Percentiles rank a stretch among this genome's conserved stretches.
Conservation (phyloP, 2,888 invertebrate species). For the Amitus sp. region DNA sequence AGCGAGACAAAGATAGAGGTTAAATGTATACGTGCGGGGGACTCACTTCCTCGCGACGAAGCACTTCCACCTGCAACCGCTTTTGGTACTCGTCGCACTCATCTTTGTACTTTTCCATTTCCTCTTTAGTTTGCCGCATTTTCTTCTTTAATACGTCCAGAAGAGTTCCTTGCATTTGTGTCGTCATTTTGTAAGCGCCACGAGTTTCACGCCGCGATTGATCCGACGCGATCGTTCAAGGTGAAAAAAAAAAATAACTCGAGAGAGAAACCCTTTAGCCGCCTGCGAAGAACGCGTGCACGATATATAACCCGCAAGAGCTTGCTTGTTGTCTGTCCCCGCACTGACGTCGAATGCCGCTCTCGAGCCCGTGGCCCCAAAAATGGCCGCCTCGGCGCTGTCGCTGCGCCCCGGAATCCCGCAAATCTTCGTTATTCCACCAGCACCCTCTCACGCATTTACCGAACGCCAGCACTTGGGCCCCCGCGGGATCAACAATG, state of each 20-base stretch:
- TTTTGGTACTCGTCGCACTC: constrained; percentile 96
- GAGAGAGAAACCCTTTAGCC: constrained; percentile 17
- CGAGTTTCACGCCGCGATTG: constrained; percentile 28
- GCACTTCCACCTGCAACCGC: constrained; percentile 93
- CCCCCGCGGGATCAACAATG: no score
- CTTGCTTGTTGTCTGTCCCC: constrained; percentile 42
- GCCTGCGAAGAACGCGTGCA: constrained; percentile 18
- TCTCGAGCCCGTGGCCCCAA: no score
- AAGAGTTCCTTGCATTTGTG: constrained; percentile 92
- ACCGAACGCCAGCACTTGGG: no score
- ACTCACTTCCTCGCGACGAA: constrained; percentile 98
- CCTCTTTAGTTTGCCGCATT: constrained; percentile 99
- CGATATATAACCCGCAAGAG: not conserved
- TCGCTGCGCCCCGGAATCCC: no score
- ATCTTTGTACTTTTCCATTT: constrained; percentile 98
- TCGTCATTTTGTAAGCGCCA: constrained; percentile 74
- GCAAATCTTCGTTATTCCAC: no score
- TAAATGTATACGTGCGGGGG: not conserved
- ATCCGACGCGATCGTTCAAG: constrained; percentile 1
- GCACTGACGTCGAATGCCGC: no score
- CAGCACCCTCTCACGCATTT: no score
- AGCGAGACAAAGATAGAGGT: constrained; percentile 1
- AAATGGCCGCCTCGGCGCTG: no score
- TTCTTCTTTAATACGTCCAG: constrained; percentile 99
- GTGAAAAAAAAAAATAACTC: constrained; percentile 4